Conservation (phyloP, 2,113 vertebrate species). For the Rhizomys pruinosus region DNA sequence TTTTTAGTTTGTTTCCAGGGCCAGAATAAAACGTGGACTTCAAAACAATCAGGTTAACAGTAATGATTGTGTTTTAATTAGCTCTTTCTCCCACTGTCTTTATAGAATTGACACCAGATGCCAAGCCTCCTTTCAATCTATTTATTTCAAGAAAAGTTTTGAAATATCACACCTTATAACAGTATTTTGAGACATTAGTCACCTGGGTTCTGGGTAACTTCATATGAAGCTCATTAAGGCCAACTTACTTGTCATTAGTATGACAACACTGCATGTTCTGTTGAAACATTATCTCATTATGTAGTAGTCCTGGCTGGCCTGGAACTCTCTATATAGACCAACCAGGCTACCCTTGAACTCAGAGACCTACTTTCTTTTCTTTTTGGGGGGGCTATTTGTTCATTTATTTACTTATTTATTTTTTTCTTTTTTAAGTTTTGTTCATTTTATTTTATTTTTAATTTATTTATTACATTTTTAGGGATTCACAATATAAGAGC, state of each 20-base stretch:
- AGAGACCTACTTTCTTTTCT: no score
- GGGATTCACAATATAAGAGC: no score
- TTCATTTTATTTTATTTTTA: no score
- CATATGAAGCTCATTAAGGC: background rate
- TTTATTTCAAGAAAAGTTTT: background rate
- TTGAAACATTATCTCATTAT: no score
- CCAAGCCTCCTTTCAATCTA: background rate
- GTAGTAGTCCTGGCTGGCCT: no score
- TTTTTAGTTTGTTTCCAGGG: background rate
- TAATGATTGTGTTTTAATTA: background rate
- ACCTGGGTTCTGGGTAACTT: background rate
- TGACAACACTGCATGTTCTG: background rate
- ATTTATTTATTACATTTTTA: no score
- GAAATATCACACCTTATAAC: background rate
- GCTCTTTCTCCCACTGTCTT: background rate
- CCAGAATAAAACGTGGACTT: background rate
- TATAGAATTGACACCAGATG: background rate
- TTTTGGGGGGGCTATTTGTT: no score
- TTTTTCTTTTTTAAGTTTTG: no score
- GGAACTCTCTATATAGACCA: no score
- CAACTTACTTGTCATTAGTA: background rate
- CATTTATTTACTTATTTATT: no score
- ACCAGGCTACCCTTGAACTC: no score
- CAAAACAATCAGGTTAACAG: background rate
- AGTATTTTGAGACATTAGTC: background rate